A percentile compares a stretch with the other conserved stretches of the same genome.
phyloP scores from a whole-genome alignment of 2,113 vertebrate genomes.

The Gorsachius goisagi region DNA sequence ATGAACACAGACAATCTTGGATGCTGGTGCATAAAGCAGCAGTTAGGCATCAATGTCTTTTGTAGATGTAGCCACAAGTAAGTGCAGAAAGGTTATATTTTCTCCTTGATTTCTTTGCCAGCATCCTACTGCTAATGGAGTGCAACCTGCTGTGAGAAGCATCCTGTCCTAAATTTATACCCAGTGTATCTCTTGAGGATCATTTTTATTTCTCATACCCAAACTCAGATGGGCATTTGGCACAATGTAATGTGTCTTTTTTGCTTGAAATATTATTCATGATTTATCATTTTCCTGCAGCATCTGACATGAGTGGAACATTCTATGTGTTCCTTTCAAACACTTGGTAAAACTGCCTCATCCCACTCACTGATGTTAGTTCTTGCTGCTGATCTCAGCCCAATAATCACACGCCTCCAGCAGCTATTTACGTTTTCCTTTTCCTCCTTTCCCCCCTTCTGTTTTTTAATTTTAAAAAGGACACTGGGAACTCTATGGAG shows the following conservation, averaged over 20 bases:
- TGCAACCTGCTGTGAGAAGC: constrained; percentile 37
- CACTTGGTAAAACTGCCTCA: constrained; percentile 53
- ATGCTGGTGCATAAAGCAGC: neutral
- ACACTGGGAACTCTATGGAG: neutral
- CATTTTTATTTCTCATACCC: constrained; percentile 2
- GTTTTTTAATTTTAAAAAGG: constrained; percentile 27
- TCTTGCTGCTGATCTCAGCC: constrained; percentile 66
- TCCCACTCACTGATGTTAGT: constrained; percentile 66
- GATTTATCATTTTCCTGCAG: constrained; percentile 51
- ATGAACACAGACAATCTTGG: neutral
- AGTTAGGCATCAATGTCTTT: neutral
- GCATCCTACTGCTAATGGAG: constrained; percentile 36
- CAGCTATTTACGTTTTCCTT: constrained; percentile 61
- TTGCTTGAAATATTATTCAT: constrained; percentile 59
- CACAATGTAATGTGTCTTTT: constrained; percentile 23
- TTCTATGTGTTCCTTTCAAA: constrained; percentile 60
- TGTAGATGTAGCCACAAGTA: neutral
- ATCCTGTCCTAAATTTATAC: constrained; percentile 51
- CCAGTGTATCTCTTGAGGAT: neutral
- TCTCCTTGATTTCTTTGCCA: constrained; percentile 39
- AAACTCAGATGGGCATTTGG: constrained; percentile 51
- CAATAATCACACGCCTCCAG: constrained; percentile 64
- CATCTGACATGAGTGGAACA: constrained; percentile 62
- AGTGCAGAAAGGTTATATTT: constrained; percentile 50
- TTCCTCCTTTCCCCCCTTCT: constrained; percentile 41